Percentiles rank a stretch among this genome's conserved stretches.
phyloP scores from a whole-genome alignment of 2,888 invertebrate genomes.

The Torymus tubicola region DNA sequence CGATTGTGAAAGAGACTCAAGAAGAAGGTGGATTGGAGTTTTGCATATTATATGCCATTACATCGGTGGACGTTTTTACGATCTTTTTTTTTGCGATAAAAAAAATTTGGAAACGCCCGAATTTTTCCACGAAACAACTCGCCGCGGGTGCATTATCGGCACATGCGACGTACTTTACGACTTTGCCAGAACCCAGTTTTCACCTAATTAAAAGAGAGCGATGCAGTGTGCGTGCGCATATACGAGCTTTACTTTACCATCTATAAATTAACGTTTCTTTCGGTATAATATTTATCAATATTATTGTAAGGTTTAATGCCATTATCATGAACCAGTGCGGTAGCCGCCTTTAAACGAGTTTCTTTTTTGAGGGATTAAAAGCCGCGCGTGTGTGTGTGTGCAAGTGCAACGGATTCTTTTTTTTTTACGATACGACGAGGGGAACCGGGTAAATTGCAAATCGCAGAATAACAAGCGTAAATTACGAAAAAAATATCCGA shows the following conservation, averaged over 20 bases:
- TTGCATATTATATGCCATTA: no score
- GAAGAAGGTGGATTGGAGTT: no score
- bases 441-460: constrained; percentile 13
- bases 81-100: background rate
- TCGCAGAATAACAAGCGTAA: constrained; percentile 23
- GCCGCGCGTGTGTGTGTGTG: background rate
- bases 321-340: background rate
- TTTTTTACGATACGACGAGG: background rate
- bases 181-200: background rate
- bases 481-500: constrained; percentile 7
- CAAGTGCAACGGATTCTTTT: background rate
- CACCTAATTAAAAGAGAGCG: constrained; percentile 9
- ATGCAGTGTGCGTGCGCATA: background rate
- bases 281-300: constrained; percentile 9
- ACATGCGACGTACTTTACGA: no score
- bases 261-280: background rate
- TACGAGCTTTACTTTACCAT: constrained; percentile 1
- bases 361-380: constrained; percentile 6
- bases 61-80: no score
- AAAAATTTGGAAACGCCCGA: background rate
- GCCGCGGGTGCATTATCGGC: no score
- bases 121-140: no score
- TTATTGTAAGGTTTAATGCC: background rate
- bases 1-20: no score
- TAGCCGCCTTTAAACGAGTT: background rate